Evolutionary conservation across 2,888 invertebrate genomes (phyloP).

Genomic region (Nomada flava): DNA sequence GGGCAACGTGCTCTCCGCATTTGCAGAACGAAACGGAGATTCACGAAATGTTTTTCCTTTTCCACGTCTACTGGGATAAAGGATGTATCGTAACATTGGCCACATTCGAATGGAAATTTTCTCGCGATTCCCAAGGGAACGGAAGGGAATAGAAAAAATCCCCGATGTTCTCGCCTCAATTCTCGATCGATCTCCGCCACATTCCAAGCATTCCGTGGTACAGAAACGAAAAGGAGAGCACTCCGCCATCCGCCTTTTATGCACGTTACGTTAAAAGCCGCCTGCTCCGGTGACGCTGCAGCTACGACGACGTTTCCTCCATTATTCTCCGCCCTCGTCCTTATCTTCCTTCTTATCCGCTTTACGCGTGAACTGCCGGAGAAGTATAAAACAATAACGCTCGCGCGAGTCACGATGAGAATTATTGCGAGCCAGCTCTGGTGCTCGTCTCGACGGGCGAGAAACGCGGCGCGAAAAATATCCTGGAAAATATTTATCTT

Average conservation of each 20-base stretch:
- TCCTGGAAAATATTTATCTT: constrained; percentile 45
- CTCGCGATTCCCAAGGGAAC: background rate
- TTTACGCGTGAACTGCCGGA: constrained; percentile 36
- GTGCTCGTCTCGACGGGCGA: background rate
- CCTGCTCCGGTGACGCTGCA: constrained; percentile 29
- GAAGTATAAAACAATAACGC: constrained; percentile 59
- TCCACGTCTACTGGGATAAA: too few species aligned
- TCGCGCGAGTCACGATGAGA: constrained; percentile 50
- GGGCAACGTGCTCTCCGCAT: background rate
- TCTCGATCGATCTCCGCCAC: constrained; percentile 16
- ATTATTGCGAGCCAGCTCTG: constrained; percentile 45
- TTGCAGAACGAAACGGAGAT: background rate
- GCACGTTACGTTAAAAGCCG: constrained; percentile 55
- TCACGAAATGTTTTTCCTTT: background rate
- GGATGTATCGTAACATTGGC: background rate
- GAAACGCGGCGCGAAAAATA: constrained; percentile 35
- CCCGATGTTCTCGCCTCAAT: constrained; percentile 23
- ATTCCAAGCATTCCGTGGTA: constrained; percentile 21
- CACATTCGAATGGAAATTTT: constrained; percentile 20
- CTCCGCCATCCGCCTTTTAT: constrained; percentile 30
- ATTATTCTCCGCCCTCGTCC: constrained; percentile 52
- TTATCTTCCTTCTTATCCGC: constrained; percentile 55
- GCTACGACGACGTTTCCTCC: constrained; percentile 47
- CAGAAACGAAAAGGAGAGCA: constrained; percentile 17
- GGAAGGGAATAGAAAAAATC: constrained; percentile 22